Evolutionary conservation across 2,797 vertebrate species (phyloP), one percentile per base, ranked within the genome.

Genomic region (Coregonus ussuriensis): DNA sequence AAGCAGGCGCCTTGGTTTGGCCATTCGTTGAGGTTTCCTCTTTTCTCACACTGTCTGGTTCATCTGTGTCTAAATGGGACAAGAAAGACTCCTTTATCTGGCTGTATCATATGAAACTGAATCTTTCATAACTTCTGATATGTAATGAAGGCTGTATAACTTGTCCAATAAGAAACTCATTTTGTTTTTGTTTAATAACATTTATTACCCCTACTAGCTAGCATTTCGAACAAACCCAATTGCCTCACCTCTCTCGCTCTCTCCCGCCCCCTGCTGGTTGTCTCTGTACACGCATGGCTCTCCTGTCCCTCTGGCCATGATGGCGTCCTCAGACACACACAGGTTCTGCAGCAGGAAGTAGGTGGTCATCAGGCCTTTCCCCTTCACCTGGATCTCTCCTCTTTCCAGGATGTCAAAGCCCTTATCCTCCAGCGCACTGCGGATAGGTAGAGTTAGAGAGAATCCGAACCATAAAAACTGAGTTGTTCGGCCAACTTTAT

Each of bases 321-420:
- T 95, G 89, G 92, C 77, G 0, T 93, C 88, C 69, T 96, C 93
- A 1, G 92, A 85, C 77, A 79, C 84, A 29, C 75, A 14, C 7
- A 90, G 82, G 78, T 95, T 95, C 78, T 89, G 85, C 68, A 93
- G 71, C 76, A 95, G 88, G 88, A 96, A 96, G 85, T 95, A 94
- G 0, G 94, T 95, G 81, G 77, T 89, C 94, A 94, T 96, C 87
- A 91, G 91, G 3, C 92, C 94, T 91, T 97, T 96, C 0, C 92
- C 95, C 89, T 97, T 95, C 75, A 95, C 94, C 77, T 96, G 86
- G 1, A 95, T 95, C 81, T 93, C 88, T 37, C 93, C 95, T 63
- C 93, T 87, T 66, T 88, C 74, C 35, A 66, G 25, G 18, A 93
- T 84, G 74, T 86, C 68, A 84, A 91, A 91, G 0, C 82, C 81